Evolutionary conservation across 1,140 invertebrate species (phyloP), one percentile per base, ranked within the genome.

Genomic region (Limonius californicus): DNA sequence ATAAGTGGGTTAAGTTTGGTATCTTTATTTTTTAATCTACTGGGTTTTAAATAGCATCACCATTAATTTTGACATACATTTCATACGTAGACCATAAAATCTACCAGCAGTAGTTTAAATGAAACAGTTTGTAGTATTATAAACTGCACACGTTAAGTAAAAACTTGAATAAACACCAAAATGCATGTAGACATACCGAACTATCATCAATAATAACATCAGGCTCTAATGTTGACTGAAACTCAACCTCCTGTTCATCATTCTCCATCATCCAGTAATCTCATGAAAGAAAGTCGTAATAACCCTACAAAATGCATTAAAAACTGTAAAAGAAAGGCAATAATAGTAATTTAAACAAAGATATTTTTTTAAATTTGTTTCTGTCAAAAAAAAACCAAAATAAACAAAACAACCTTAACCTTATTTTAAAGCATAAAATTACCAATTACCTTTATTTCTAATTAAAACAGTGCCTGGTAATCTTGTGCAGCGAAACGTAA

Each of bases 161-260:
- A n/a, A n/a, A n/a, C n/a, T n/a, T n/a, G n/a, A n/a, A n/a, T n/a
- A n/a, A n/a, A n/a, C n/a, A n/a, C n/a, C n/a, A 4, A 9, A 27
- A 27, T 27, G 23, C 23, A 27, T 27, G 23, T 27, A 27, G 7
- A 64, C 69, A 65, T 27, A 65, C 66, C 30, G 27, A 55, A 55
- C 64, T 64, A 58, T 65, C 64, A 50, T 69, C 67, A 42, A 73
- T 73, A 32, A 71, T 73, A 42, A 73, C 70, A 62, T 71, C 64
- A 50, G 71, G 71, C 59, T 73, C 71, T 47, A 73, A 54, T 45
- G 65, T 57, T 47, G 62, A 55, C 58, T 69, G 67, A 65, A 72
- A 72, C 59, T 70, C 68, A 14, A 62, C 65, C 21, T 62, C 63
- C 8, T 11, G 58, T 69, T 65, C 59, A 60, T 61, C 45, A 68